Evolutionary conservation across 2,113 vertebrate species (phyloP), one percentile per base, ranked within the genome.

Genomic region (Thomomys bottae): DNA sequence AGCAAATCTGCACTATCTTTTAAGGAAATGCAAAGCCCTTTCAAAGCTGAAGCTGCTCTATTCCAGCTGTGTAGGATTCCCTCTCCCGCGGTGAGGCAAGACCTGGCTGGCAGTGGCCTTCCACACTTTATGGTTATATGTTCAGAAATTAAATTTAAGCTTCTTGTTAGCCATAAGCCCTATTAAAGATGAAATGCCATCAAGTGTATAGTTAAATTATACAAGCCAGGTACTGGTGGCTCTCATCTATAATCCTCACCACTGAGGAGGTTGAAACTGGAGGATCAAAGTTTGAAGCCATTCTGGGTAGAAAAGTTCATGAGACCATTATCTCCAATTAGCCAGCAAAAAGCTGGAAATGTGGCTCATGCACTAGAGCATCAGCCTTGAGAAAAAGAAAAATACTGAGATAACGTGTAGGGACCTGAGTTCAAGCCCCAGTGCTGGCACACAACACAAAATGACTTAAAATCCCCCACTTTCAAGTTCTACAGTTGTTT

Each of bases 191-290:
- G 15, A 59, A 88, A 26, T 42, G n/a, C 6, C 3, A 42, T 66
- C 68, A 92, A 82, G 59, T 7, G 34, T 8, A 23, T 30, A 54
- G 30, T 81, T 57, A 75, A 76, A 32, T 75, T 63, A 36, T n/a
- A 86, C 26, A 77, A 77, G 49, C 17, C 18, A 15, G 49, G 49
- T 54, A 15, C 4, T 3, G 1, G 28, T 18, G 38, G 32, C 73
- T 5, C 4, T 9, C 3, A 2, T 5, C 15, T n/a, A 21, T 32
- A 32, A 45, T 21, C 10, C 9, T 4, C 14, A 4, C 49, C 18
- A 54, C 49, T 54, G 14, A 20, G 49, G 49, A 54, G 49, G 49
- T 15, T 14, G 17, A 54, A 54, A 54, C 2, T 15, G 14, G 4
- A 54, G 49, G 49, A 54, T 18, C 49, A 3, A 18, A 54, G 49